These are phyloP conservation scores for Erebia ligea DNA, from an alignment of 2,888 invertebrate genomes.

Conservation along the genomic window DNA sequence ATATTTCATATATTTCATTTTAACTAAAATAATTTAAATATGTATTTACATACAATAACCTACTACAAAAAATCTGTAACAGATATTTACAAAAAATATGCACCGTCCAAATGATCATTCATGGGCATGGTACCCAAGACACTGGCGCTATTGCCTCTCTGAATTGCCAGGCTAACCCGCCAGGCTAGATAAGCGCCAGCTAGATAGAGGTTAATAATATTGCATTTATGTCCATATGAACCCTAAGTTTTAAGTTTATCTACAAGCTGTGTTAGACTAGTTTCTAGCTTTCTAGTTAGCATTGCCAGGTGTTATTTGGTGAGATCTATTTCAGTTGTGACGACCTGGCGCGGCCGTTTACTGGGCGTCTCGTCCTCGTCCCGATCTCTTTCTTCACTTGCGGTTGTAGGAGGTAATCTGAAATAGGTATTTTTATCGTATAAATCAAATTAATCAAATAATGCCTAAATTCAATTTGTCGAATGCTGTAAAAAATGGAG, in stretches of 20 bases:
- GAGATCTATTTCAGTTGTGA: slow-evolving; percentile 71
- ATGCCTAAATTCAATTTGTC: too few species aligned
- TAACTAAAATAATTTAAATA: too few species aligned
- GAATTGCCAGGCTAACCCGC: too few species aligned
- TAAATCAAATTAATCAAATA: too few species aligned
- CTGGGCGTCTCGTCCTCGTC: slow-evolving; percentile 71
- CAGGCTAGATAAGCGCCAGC: too few species aligned
- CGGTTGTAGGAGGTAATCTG: slow-evolving; percentile 67
- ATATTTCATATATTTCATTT: too few species aligned
- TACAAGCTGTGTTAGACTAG: slow-evolving; percentile 32
- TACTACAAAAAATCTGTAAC: neutral
- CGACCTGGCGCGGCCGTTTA: slow-evolving; percentile 81
- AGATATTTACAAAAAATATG: neutral
- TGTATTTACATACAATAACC: neutral
- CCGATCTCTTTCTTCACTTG: slow-evolving; percentile 61
- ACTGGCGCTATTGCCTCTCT: too few species aligned
- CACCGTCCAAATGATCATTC: too few species aligned
- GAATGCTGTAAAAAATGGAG: too few species aligned
- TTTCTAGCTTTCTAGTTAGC: slow-evolving; percentile 25
- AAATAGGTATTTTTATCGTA: slow-evolving; percentile 35
- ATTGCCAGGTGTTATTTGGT: slow-evolving; percentile 56
- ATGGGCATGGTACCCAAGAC: too few species aligned
- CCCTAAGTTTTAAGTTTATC: neutral
- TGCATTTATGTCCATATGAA: neutral
- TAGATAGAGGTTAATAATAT: neutral